Percentiles rank a stretch among this genome's conserved stretches.
Evolutionary conservation across 2,888 invertebrate genomes (phyloP).

Genomic region (Buathra laborator): DNA sequence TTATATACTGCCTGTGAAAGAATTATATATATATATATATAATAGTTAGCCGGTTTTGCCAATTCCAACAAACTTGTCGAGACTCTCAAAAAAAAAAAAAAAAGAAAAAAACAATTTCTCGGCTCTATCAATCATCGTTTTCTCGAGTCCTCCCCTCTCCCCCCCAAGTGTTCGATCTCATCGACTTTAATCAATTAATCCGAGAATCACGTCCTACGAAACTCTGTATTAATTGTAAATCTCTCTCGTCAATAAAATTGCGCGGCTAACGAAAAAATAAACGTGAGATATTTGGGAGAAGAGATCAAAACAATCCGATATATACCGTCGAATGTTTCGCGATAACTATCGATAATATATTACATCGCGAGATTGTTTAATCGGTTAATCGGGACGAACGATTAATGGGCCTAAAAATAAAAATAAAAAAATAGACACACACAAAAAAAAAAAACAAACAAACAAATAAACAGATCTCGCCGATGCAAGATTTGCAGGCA

Average conservation of each 20-base stretch:
- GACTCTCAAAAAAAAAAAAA: slow-evolving; percentile 4
- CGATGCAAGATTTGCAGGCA: slow-evolving; percentile 44
- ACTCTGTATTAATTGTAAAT: slow-evolving; percentile 53
- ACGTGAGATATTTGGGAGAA: slow-evolving; percentile 6
- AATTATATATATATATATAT: slow-evolving; percentile 37
- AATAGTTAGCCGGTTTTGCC: slow-evolving; percentile 57
- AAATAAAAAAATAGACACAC: slow-evolving; percentile 18
- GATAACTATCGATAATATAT: slow-evolving; percentile 20
- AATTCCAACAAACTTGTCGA: slow-evolving; percentile 50
- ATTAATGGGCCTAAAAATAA: slow-evolving; percentile 46
- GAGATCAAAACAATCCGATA: slow-evolving; percentile 6
- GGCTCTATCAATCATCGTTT: slow-evolving; percentile 55
- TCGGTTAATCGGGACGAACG: slow-evolving; percentile 53
- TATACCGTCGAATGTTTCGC: slow-evolving; percentile 13
- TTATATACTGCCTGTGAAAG: slow-evolving; percentile 50
- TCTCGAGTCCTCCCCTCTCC: slow-evolving; percentile 47
- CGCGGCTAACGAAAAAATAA: slow-evolving; percentile 8
- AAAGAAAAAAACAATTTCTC: slow-evolving; percentile 7
- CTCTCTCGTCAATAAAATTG: slow-evolving; percentile 38
- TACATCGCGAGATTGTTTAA: slow-evolving; percentile 13
- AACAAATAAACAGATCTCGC: slow-evolving; percentile 45
- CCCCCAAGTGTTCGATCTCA: slow-evolving; percentile 60
- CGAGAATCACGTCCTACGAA: slow-evolving; percentile 53
- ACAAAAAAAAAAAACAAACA: slow-evolving; percentile 22
- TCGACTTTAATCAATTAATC: slow-evolving; percentile 52